Percentiles rank a stretch among this genome's conserved stretches.
Conservation (phyloP, 2,113 vertebrate species). For the Lampris incognitus region DNA sequence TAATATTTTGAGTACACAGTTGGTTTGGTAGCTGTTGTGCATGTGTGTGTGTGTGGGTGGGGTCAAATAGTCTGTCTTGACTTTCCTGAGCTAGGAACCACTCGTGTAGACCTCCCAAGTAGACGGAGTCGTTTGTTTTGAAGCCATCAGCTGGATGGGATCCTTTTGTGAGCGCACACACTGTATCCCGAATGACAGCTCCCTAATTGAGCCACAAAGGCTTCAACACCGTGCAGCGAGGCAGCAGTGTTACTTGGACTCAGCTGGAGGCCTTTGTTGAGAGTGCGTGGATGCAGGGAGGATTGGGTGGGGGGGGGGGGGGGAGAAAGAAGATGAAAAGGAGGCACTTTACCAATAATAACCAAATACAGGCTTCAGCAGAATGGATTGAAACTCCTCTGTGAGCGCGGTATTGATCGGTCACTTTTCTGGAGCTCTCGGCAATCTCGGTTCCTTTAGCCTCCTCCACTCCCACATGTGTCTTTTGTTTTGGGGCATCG, state of each 20-base stretch:
- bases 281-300: slow-evolving; percentile 8
- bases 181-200: neutral
- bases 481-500: neutral
- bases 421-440: slow-evolving; percentile 10
- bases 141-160: neutral
- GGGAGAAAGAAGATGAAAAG: neutral
- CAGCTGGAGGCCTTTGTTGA: slow-evolving; percentile 41
- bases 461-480: neutral
- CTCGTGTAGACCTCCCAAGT: no score
- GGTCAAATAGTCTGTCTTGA: neutral
- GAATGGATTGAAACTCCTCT: neutral
- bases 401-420: neutral
- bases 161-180: slow-evolving; percentile 27
- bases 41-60: no score
- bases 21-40: no score
- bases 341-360: neutral
- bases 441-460: neutral
- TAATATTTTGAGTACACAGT: no score
- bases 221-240: slow-evolving; percentile 34
- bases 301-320: neutral
- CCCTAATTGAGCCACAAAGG: slow-evolving; percentile 1
- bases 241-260: slow-evolving; percentile 41
- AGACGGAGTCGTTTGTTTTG: neutral
- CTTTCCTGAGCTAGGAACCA: no score
- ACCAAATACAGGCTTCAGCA: slow-evolving; percentile 7